Evolutionary conservation across 2,888 invertebrate genomes (phyloP), one percentile per base, ranked within the genome.

Genomic region (Parelbella ahira): DNA sequence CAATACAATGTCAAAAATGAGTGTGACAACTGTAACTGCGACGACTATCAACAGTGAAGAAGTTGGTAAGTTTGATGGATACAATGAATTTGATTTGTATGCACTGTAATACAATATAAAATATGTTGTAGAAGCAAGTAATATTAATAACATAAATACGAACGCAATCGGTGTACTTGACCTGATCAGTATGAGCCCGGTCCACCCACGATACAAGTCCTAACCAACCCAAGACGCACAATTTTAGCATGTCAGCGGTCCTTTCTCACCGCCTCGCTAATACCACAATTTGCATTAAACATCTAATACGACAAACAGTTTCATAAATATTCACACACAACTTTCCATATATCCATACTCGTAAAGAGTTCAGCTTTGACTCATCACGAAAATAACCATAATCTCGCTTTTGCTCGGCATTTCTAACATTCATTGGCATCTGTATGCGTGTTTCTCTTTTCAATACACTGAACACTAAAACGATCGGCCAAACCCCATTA

Each of bases 21-120:
- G 74, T 63, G 51, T 78, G 39, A 68, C 75, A 5, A 63, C 29
- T 9, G 63, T 11, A 50, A 47, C 1, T 30, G 63, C 43, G 60
- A 53, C 51, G 2, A 44, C 36, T 37, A 50, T 45, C 32, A 45
- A 45, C 48, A 68, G 65, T 53, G 81, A 79, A 48, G 83, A 82
- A 63, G 65, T 76, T 45, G 82, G 83, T 84, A 70, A 83, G 83
- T 78, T 49, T 13, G n/a, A n/a, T n/a, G n/a, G n/a, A n/a, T n/a
- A n/a, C n/a, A n/a, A n/a, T n/a, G n/a, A n/a, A n/a, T n/a, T n/a
- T n/a, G n/a, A n/a, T n/a, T n/a, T n/a, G n/a, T n/a, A n/a, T n/a
- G n/a, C n/a, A n/a, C n/a, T n/a, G n/a, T n/a, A n/a, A n/a, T n/a
- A n/a, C n/a, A n/a, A n/a, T n/a, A n/a, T n/a, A n/a, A n/a, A n/a